These are phyloP conservation scores for Meriones unguiculatus DNA, from an alignment of 2,113 vertebrate species.

Conservation along the genomic window DNA sequence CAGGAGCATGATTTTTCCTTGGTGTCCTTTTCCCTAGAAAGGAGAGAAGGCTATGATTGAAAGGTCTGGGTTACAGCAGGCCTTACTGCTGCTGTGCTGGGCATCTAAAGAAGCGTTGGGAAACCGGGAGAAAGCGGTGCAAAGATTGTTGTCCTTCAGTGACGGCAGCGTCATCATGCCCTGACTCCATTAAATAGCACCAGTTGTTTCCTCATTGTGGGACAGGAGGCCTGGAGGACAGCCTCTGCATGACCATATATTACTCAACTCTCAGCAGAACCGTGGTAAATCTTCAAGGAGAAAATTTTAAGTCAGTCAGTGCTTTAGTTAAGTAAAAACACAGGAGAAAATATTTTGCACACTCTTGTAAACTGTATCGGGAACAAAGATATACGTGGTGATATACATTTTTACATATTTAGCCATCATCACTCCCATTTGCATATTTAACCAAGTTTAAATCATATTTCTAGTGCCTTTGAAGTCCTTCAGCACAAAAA, in stretches of 20 bases:
- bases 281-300: not conserved
- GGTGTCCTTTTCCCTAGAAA: not conserved
- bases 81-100: not conserved
- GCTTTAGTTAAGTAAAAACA: not conserved
- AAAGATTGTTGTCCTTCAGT: not conserved
- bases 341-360: not conserved
- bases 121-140: not conserved
- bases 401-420: not conserved
- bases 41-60: not conserved
- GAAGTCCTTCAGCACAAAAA: not conserved
- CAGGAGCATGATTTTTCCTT: not conserved
- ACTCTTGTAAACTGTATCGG: not conserved
- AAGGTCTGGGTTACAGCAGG: not conserved
- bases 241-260: accelerated
- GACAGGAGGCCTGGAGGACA: not conserved
- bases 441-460: conserved; percentile 9
- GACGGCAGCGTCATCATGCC: not conserved
- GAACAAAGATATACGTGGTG: not conserved
- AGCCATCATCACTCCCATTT: not conserved
- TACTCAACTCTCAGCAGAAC: not conserved
- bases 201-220: not conserved
- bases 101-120: accelerated
- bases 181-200: not conserved
- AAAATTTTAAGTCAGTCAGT: conserved; percentile 1
- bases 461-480: not conserved